A percentile compares a stretch with the other conserved stretches of the same genome.
Conservation (phyloP, 2,113 vertebrate genomes). For the Atherinomorus stipes region DNA sequence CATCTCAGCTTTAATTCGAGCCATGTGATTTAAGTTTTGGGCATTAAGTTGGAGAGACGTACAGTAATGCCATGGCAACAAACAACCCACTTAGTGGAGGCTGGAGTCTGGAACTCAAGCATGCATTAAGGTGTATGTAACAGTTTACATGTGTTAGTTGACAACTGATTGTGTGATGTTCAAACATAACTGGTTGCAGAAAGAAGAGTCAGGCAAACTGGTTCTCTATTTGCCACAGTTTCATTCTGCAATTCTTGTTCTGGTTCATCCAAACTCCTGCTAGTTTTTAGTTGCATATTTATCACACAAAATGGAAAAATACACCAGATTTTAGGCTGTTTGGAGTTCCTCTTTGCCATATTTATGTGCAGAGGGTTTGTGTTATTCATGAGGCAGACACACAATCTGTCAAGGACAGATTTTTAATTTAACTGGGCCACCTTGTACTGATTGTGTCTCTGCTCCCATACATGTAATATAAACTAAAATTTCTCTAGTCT, state of each 20-base stretch:
- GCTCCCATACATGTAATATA: neutral
- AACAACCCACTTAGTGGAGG: too few relatives aligned
- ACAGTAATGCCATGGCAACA: too few relatives aligned
- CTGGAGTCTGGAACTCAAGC: too few relatives aligned
- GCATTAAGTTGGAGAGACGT: too few relatives aligned
- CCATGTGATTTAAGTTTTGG: too few relatives aligned
- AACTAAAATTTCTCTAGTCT: neutral
- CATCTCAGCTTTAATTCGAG: too few relatives aligned
- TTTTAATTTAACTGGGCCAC: slow-evolving; percentile 15
- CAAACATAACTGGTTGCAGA: neutral
- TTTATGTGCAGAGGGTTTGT: neutral
- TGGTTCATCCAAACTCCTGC: neutral
- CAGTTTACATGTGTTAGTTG: too few relatives aligned
- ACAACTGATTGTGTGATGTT: too few relatives aligned
- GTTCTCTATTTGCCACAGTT: neutral
- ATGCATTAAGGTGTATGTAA: too few relatives aligned
- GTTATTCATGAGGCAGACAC: slow-evolving; percentile 3
- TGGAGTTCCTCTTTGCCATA: neutral
- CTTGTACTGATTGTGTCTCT: slow-evolving; percentile 6
- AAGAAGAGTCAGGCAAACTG: neutral
- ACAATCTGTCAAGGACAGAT: neutral
- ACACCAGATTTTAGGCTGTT: neutral
- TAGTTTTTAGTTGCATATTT: neutral
- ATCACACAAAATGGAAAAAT: slow-evolving; percentile 5
- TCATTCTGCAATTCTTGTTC: neutral